Conservation (phyloP, 1,140 invertebrate genomes). For the Aphis craccivora region DNA sequence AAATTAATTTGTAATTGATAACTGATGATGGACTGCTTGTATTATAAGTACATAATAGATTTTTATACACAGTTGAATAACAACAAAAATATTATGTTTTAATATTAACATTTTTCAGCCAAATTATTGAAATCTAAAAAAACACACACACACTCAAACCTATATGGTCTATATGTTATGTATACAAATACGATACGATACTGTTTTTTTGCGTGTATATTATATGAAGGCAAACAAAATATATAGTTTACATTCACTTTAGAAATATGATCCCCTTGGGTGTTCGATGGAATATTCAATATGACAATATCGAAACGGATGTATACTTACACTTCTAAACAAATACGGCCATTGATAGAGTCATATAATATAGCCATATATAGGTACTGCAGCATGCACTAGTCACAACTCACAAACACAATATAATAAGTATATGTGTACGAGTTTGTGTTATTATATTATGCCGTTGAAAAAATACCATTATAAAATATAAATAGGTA, state of each 20-base stretch:
- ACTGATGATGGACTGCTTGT: not conserved
- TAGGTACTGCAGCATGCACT: not conserved
- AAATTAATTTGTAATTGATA: not conserved
- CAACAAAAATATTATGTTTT: not conserved
- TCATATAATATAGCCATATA: slow-evolving; percentile 8
- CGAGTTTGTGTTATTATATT: slow-evolving; percentile 41
- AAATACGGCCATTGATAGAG: slow-evolving; percentile 24
- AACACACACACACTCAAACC: not conserved
- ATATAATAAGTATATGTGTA: not conserved
- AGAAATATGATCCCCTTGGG: slow-evolving; percentile 32
- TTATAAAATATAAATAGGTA: slow-evolving; percentile 23
- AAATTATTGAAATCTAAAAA: not conserved
- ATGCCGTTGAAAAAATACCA: slow-evolving; percentile 38
- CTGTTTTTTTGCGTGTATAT: not conserved
- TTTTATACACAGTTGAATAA: not conserved
- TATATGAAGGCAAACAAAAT: not conserved
- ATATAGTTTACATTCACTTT: not conserved
- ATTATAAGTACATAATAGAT: not conserved
- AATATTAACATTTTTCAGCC: not conserved
- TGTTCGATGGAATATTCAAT: slow-evolving; percentile 38
- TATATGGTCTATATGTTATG: not conserved
- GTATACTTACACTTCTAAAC: slow-evolving; percentile 41
- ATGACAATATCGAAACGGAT: slow-evolving; percentile 22
- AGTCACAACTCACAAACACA: not conserved
- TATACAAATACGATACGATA: not conserved